phyloP scores from a whole-genome alignment of 2,797 vertebrate species.

The Anisognathus igniventris region DNA sequence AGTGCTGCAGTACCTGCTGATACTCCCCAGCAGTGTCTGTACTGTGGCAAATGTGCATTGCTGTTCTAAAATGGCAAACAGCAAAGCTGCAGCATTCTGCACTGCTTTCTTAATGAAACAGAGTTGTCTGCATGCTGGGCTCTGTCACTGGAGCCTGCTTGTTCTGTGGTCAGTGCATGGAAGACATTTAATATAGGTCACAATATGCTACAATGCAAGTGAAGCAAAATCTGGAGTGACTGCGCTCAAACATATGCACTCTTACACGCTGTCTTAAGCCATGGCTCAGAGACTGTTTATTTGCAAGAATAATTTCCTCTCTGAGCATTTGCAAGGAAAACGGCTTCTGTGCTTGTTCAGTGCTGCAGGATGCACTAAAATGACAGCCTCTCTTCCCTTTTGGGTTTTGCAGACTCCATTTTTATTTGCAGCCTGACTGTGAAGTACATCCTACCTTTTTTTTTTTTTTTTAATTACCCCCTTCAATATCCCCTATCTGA shows the following conservation, averaged over 20 bases:
- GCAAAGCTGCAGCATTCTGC: background rate
- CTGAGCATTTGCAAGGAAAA: background rate
- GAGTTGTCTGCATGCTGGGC: background rate
- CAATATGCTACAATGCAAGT: background rate
- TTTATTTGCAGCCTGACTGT: background rate
- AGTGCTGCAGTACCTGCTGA: background rate
- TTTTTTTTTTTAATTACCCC: background rate
- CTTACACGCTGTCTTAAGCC: background rate
- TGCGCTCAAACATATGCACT: background rate
- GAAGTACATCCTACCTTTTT: background rate
- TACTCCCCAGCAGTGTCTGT: background rate
- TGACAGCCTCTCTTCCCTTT: background rate
- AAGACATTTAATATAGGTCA: constrained; percentile 20
- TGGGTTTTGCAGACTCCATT: background rate
- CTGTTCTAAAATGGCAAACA: background rate
- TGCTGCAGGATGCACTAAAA: background rate
- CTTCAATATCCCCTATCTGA: background rate
- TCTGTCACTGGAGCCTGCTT: background rate
- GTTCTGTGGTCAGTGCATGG: background rate
- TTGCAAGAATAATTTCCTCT: background rate
- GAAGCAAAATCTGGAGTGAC: background rate
- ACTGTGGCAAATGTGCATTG: rapidly evolving
- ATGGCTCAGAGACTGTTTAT: background rate
- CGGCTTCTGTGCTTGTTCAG: background rate
- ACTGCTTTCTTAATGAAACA: background rate